Conservation (phyloP, 2,888 invertebrate genomes). For the Melieria picta region DNA sequence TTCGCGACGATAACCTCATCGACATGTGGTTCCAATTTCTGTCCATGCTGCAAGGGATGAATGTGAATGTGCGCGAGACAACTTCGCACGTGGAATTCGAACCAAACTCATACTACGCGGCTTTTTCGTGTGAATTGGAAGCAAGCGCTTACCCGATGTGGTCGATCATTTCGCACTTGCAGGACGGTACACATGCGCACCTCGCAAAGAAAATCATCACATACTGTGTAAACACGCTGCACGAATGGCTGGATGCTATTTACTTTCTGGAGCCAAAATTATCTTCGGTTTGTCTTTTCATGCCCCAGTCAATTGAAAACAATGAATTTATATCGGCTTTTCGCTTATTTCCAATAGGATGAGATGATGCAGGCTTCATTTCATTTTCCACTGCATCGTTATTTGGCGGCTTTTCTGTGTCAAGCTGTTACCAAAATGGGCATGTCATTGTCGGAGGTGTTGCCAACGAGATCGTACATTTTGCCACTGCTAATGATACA, state of each 20-base stretch:
- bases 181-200: slow-evolving; percentile 77
- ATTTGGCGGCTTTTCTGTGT: slow-evolving; percentile 86
- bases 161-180: slow-evolving; percentile 91
- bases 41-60: slow-evolving; percentile 97
- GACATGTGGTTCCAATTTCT: slow-evolving; percentile 97
- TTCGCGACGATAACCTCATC: slow-evolving; percentile 87
- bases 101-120: slow-evolving; percentile 96
- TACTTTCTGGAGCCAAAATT: slow-evolving; percentile 76
- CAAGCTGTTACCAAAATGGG: slow-evolving; percentile 86
- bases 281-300: slow-evolving; percentile 52
- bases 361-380: slow-evolving; percentile 91
- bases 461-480: slow-evolving; percentile 81
- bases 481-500: slow-evolving; percentile 88
- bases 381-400: slow-evolving; percentile 96
- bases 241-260: slow-evolving; percentile 90
- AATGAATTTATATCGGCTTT: neutral
- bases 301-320: neutral
- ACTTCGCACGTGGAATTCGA: slow-evolving; percentile 95
- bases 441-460: slow-evolving; percentile 78
- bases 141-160: slow-evolving; percentile 98
- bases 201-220: slow-evolving; percentile 80
- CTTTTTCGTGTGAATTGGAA: slow-evolving; percentile 96
- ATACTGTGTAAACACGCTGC: slow-evolving; percentile 81
- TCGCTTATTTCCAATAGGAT: slow-evolving; percentile 68
- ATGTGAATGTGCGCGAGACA: slow-evolving; percentile 91